Evolutionary conservation across 2,113 vertebrate genomes (phyloP).

Genomic region (Ursus arctos): DNA sequence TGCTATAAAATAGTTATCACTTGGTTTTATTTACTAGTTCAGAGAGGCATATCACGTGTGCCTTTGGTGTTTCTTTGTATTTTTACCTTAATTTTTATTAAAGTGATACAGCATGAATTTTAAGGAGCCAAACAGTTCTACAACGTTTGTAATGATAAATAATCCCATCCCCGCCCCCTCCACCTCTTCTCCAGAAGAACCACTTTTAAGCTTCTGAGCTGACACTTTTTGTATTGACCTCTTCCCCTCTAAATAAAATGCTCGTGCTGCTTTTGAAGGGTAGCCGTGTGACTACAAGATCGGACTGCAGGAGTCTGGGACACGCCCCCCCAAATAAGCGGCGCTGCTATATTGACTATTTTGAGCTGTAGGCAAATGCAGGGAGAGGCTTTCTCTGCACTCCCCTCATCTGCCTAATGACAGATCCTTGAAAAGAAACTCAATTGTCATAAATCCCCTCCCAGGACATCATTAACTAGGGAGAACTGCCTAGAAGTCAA

Average conservation of each 20-base stretch:
- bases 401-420: not conserved
- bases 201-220: not conserved
- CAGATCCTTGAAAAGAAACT: not conserved
- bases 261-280: not conserved
- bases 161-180: fast-evolving
- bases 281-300: not conserved
- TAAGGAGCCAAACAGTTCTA: not conserved
- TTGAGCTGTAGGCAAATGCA: not conserved
- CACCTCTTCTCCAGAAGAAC: not conserved
- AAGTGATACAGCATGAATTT: not conserved
- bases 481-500: not conserved
- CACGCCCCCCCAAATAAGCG: not conserved
- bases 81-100: not conserved
- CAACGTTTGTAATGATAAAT: not conserved
- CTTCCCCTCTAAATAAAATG: not conserved
- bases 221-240: not conserved
- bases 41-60: not conserved
- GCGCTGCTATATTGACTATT: not conserved
- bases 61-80: not conserved
- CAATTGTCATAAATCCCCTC: not conserved
- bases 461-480: not conserved
- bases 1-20: not conserved
- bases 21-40: not conserved
- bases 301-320: not conserved
- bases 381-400: not conserved